phyloP scores from a whole-genome alignment of 2,797 vertebrate species.

The Cirrhinus mrigala region DNA sequence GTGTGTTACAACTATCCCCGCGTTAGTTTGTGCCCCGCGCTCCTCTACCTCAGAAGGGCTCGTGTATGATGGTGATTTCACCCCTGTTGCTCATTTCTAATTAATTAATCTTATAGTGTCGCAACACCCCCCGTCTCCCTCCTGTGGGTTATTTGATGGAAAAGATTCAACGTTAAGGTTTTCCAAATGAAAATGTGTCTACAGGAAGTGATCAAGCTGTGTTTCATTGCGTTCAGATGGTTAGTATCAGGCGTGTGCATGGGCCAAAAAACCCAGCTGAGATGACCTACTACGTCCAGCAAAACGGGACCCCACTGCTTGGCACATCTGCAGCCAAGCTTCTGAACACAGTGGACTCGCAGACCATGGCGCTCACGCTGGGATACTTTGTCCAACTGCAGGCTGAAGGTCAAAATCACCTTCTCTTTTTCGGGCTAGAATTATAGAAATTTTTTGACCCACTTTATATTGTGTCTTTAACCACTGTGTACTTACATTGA shows the following conservation, averaged over 20 bases:
- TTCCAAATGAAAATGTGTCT: background rate
- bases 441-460: background rate
- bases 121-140: background rate
- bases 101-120: background rate
- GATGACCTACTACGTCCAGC: constrained; percentile 93
- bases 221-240: constrained; percentile 84
- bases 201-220: background rate
- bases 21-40: no score
- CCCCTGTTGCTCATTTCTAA: background rate
- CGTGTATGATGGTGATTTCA: background rate
- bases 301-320: constrained; percentile 86
- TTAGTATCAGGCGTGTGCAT: constrained; percentile 89
- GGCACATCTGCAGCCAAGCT: constrained; percentile 93
- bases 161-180: background rate
- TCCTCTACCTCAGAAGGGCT: background rate
- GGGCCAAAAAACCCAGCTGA: constrained; percentile 92
- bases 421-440: background rate
- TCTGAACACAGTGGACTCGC: constrained; percentile 95
- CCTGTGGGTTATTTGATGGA: background rate
- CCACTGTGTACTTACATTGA: background rate
- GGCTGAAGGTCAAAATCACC: constrained; percentile 83
- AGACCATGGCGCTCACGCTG: constrained; percentile 94
- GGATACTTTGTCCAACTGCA: constrained; percentile 96
- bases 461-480: background rate
- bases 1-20: no score